Base-by-base conservation (phyloP, 2,113 vertebrate genomes). In the Oryzias curvinotus region DNA sequence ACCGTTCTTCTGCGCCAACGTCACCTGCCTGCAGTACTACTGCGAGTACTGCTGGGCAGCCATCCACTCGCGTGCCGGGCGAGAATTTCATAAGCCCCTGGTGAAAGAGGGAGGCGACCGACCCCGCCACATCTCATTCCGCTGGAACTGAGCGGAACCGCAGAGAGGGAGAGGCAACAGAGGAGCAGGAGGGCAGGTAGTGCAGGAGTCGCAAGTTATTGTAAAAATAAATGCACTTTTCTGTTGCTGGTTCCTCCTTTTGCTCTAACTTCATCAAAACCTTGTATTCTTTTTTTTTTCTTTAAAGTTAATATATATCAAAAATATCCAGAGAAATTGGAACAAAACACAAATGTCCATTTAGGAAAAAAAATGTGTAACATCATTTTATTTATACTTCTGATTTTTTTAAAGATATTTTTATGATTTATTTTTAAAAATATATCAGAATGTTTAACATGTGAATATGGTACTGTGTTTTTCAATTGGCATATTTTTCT, bases 31-130 rank as follows among this genome's bases (percentile, higher is more conserved):
- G 90, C 97, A 99, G 96, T 99, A 99, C 94, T 99, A 99, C 93
- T 99, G 97, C 92, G 97, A 99, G 94, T 98, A 99, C 93, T 99
- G 97, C 95, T 99, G 97, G 97, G 97, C 97, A 82, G 96, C 96
- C 91, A 99, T 99, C 88, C 97, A 99, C 84, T 98, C 97, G 6
- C 96, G 97, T 0, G 97, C 97, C 77, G 97, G 97, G 80, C 94
- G 97, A 68, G 97, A 98, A 86, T 98, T 98, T 91, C 97, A 98
- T 93, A 99, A 98, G 89, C 97, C 97, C 86, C 95, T 99, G 92
- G 97, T 99, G 85, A 99, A 98, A 92, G 97, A 99, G 91, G 97
- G 97, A 41, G 97, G 96, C 42, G 97, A 98, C 92, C 94, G 97
- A 59, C 97, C 97, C 15, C 96, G 97, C 68, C 97, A 99, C 93